Conservation (phyloP, 2,888 invertebrate genomes). For the Hypercompe scribonia region DNA sequence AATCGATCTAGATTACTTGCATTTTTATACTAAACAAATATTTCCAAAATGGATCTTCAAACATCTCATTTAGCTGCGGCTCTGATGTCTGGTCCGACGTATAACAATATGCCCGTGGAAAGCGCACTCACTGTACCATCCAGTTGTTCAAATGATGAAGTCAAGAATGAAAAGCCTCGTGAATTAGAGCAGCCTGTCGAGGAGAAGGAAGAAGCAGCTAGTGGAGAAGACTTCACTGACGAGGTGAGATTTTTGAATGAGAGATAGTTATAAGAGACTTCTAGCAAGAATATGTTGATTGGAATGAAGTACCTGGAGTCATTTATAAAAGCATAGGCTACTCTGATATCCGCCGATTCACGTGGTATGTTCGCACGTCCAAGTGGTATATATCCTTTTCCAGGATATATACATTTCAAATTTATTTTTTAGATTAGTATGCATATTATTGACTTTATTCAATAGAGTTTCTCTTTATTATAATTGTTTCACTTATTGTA, state of each 20-base stretch:
- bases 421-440: too few species aligned
- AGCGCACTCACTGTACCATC: conserved; percentile 45
- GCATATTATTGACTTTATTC: too few species aligned
- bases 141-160: conserved; percentile 56
- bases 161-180: conserved; percentile 68
- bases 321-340: neutral
- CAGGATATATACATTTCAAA: too few species aligned
- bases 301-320: neutral
- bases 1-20: too few species aligned
- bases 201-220: conserved; percentile 79
- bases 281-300: neutral
- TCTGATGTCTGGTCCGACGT: conserved; percentile 76
- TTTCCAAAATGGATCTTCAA: conserved; percentile 75
- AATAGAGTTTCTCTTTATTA: too few species aligned
- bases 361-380: too few species aligned
- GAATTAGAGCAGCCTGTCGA: conserved; percentile 74
- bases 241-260: conserved; percentile 62
- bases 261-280: neutral
- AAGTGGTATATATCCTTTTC: too few species aligned
- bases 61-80: conserved; percentile 84
- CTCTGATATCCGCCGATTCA: too few species aligned
- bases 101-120: conserved; percentile 52
- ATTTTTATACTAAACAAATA: neutral
- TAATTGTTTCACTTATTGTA: too few species aligned
- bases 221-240: conserved; percentile 82